Evolutionary conservation across 2,113 vertebrate genomes (phyloP).

Genomic region (Gymnocephalus cernua): DNA sequence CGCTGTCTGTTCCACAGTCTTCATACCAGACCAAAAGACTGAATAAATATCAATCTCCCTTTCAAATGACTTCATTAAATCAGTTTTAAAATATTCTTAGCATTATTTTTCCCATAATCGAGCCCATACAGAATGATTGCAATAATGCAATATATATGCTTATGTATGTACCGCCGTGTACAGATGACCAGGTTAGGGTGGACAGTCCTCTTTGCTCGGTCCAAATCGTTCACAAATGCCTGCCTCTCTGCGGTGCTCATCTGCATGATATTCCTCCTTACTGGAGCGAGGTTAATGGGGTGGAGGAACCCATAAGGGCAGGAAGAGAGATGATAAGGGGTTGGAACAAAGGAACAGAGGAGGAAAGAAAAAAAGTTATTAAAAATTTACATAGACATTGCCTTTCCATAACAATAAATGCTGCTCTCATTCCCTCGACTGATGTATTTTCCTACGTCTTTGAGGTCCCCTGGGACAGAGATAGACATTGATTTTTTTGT

Average conservation of each 20-base stretch:
- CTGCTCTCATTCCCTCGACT: conserved; percentile 12
- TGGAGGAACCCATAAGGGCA: not conserved
- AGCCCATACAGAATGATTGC: not conserved
- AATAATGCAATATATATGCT: conserved; percentile 76
- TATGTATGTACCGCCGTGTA: conserved; percentile 88
- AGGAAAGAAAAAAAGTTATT: conserved; percentile 34
- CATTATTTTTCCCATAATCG: not conserved
- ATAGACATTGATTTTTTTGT: conserved; percentile 18
- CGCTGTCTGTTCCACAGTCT: not conserved
- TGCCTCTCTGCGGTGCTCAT: conserved; percentile 87
- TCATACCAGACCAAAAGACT: conserved; percentile 7
- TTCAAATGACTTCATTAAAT: not conserved
- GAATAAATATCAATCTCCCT: not conserved
- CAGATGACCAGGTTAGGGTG: conserved; percentile 94
- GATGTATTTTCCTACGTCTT: conserved; percentile 12
- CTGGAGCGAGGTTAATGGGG: conserved; percentile 69
- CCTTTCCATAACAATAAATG: conserved; percentile 28
- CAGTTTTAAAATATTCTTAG: not conserved
- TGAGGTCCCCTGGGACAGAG: conserved; percentile 5
- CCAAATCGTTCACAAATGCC: conserved; percentile 87
- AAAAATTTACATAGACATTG: conserved; percentile 48
- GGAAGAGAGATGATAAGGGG: not conserved
- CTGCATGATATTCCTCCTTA: conserved; percentile 91
- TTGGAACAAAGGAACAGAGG: not conserved
- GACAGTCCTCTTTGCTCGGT: conserved; percentile 90